Base-by-base conservation (phyloP, 2,888 invertebrate genomes). In the Ommatoiulus sabulosus region DNA sequence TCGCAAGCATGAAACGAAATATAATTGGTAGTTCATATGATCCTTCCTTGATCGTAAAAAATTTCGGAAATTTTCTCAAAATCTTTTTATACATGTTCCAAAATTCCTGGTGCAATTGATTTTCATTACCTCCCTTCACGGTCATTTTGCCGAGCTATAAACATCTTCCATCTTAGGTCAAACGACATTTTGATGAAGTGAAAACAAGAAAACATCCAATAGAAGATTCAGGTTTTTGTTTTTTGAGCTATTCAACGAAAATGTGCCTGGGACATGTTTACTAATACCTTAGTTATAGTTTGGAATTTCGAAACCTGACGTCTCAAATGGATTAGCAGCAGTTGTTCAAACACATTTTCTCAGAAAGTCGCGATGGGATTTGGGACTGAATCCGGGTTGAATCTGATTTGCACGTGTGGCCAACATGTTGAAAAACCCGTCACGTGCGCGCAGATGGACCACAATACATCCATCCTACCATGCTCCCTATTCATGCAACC, bases 271-370 rank as follows among this genome's bases (percentile, higher is more conserved):
- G 80, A 80, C 80, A 80, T 80, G 80, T 80, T 80, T 80, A 80
- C 80, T 24, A 80, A 35, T 80, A 80, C 24, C 12, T 57, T 5
- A 12, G 24, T 8, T 12, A n/a, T n/a, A 7, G 35, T 80, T 80
- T 80, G 80, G 35, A 35, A 80, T 80, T 24, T 35, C 80, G 0
- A 63, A n/a, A 63, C 63, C 46, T 57, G 80, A 24, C 80, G 80
- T 80, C 80, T 80, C 7, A 35, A 15, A 80, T 35, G 24, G 80
- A 80, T 80, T 80, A 80, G 80, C 80, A 35, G 24, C 80, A 80
- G 72, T 72, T 72, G 72, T 20, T 72, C 72, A 72, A 72, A 5
- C 72, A 15, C 17, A 72, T 12, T 80, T 80, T 35, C 80, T 80
- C 80, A 24, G 24, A 10, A 52, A 7, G 52, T 52, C 52, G 52